Percentiles rank a stretch among this genome's conserved stretches.
These are phyloP conservation scores for Augiades crinisus DNA, from an alignment of 2,888 invertebrate genomes.

Conservation along the genomic window DNA sequence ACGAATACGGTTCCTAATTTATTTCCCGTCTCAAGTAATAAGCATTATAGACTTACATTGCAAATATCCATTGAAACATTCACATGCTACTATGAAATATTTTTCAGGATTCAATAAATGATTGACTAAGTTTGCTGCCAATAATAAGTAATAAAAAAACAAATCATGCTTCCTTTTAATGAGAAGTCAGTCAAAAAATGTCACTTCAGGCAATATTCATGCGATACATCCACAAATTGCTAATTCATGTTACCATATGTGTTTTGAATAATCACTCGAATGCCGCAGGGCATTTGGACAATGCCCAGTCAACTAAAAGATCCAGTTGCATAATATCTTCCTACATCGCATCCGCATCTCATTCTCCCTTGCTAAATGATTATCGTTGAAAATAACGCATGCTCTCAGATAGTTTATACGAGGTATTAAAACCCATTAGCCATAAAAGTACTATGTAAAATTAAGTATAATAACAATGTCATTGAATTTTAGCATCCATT, in stretches of 20 bases:
- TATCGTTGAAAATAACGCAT: constrained; percentile 11
- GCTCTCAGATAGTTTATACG: constrained; percentile 8
- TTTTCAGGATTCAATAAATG: no score
- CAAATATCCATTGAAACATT: no score
- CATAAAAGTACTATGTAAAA: constrained; percentile 12
- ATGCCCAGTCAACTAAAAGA: constrained; percentile 54
- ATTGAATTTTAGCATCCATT: constrained; percentile 21
- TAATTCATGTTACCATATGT: constrained; percentile 46
- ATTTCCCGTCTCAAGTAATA: no score
- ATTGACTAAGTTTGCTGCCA: no score
- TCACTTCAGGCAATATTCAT: neutral
- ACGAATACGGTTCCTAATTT: no score
- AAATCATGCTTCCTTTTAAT: no score
- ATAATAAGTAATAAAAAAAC: no score
- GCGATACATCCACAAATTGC: constrained; percentile 24
- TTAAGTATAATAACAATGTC: constrained; percentile 14
- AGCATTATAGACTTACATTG: no score
- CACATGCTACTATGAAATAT: no score
- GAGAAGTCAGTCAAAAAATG: neutral
- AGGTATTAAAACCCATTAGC: neutral
- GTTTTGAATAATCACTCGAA: constrained; percentile 55
- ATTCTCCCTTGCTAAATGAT: constrained; percentile 10
- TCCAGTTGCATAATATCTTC: constrained; percentile 45
- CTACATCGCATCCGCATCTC: constrained; percentile 21
- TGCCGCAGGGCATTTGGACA: constrained; percentile 55